Evolutionary conservation across 2,888 invertebrate genomes (phyloP).

Genomic region (Tachina lurida): DNA sequence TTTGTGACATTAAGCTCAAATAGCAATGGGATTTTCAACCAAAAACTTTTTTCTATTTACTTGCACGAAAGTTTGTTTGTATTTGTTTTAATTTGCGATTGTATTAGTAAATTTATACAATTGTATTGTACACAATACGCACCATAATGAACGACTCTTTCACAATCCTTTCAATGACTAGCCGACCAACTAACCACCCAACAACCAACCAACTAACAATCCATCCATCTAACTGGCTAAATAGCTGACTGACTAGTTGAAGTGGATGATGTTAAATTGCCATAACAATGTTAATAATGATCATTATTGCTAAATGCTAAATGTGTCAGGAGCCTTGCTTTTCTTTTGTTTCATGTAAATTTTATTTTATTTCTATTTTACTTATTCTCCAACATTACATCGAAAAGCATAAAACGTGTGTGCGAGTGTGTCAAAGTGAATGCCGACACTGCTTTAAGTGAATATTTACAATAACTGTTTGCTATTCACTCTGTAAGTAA

Average conservation of each 20-base stretch:
- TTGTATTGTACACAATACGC: constrained; percentile 12
- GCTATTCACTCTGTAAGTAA: constrained; percentile 53
- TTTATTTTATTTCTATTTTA: neutral
- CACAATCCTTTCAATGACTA: constrained; percentile 14
- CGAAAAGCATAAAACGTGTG: neutral
- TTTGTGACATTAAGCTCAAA: constrained; percentile 66
- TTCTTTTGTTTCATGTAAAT: constrained; percentile 22
- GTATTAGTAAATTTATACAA: constrained; percentile 25
- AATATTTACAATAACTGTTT: constrained; percentile 63
- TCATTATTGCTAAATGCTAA: constrained; percentile 59
- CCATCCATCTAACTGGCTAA: constrained; percentile 25
- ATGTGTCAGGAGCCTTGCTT: constrained; percentile 40
- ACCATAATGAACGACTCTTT: constrained; percentile 53
- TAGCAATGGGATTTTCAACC: constrained; percentile 58
- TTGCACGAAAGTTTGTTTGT: constrained; percentile 8
- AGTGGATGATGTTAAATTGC: constrained; percentile 55
- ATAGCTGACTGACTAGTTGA: constrained; percentile 29
- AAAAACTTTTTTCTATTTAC: constrained; percentile 35
- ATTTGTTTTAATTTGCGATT: neutral
- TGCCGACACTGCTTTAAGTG: constrained; percentile 48
- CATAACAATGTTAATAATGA: constrained; percentile 61
- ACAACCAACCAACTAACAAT: neutral
- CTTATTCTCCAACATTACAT: neutral
- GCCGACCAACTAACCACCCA: neutral
- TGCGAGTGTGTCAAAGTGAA: neutral